These are phyloP conservation scores for Ovis aries DNA, from an alignment of 2,113 vertebrate genomes.

Conservation along the genomic window DNA sequence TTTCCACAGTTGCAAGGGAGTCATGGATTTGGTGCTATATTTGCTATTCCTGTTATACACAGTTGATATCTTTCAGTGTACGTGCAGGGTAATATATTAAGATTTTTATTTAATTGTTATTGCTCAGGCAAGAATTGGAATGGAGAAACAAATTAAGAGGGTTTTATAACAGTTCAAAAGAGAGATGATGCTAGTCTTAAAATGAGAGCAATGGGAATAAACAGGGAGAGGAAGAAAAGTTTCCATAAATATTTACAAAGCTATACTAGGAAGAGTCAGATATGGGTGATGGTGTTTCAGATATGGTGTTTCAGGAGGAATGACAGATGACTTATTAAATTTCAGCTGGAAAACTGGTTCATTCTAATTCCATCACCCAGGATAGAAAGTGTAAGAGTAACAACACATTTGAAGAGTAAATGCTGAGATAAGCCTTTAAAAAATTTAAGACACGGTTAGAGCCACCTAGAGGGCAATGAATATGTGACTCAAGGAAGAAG, in stretches of 20 bases:
- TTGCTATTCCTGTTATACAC: background rate
- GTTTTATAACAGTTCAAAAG: background rate
- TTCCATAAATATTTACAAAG: background rate
- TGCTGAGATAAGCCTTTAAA: background rate
- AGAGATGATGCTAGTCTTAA: background rate
- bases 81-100: background rate
- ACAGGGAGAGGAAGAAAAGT: background rate
- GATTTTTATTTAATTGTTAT: background rate
- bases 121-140: background rate
- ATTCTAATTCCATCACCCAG: background rate
- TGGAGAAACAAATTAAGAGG: background rate
- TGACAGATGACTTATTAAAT: background rate
- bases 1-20: background rate
- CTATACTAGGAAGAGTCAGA: background rate
- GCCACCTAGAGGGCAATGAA: background rate
- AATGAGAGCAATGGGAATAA: background rate
- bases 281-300: background rate
- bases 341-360: background rate
- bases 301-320: background rate
- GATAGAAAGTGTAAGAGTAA: background rate
- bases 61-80: background rate
- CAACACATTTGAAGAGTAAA: background rate
- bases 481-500: background rate
- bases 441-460: background rate
- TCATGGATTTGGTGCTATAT: background rate